Base-by-base conservation (phyloP, 1,140 invertebrate genomes). In the Panagrolaimus sp. region DNA sequence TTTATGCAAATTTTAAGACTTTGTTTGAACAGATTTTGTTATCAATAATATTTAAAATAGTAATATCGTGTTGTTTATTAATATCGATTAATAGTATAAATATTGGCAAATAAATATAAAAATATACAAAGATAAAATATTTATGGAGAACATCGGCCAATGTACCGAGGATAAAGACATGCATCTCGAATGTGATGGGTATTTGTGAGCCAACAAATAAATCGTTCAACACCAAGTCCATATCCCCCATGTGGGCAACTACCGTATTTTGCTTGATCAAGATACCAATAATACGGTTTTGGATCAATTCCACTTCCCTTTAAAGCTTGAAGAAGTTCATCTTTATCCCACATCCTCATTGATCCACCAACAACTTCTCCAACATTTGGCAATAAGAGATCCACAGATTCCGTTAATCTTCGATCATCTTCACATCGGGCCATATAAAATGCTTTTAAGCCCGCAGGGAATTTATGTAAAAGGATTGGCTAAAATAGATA, bases 381-480 rank as follows among this genome's bases (percentile, higher is more conserved):
- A 24, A 99, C 96, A 82, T 91, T 92, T 0, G 96, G 96, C 85
- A 99, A 87, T 55, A 99, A 85, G 10, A 99, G 88, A 85, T 99
- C 96, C 21, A 90, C 95, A 38, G 94, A 97, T 85, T 98, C 96
- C 0, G 96, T 99, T 0, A 98, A 86, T 10, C 88, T 85, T 12
- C 77, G 78, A 85, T 98, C 91, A 73, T 96, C 92, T 0, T 87
- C 83, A 84, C 93, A 96, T 55, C 89, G 88, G 45, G 89, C 87
- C 96, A 98, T 99, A 85, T 99, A 99, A 85, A 99, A 99, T 0
- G 95, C 92, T 84, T 99, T 99, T 52, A 99, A 98, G 76, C 90
- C 90, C 1, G 89, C 89, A 1, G 95, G 96, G 82, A 99, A 99
- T 62, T 90, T 88, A 83, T 91, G 94, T 47, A 99, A 85, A 85